Percentiles rank a stretch among this genome's conserved stretches.
Conservation (phyloP, 2,888 invertebrate species). For the Torymus texanus region DNA sequence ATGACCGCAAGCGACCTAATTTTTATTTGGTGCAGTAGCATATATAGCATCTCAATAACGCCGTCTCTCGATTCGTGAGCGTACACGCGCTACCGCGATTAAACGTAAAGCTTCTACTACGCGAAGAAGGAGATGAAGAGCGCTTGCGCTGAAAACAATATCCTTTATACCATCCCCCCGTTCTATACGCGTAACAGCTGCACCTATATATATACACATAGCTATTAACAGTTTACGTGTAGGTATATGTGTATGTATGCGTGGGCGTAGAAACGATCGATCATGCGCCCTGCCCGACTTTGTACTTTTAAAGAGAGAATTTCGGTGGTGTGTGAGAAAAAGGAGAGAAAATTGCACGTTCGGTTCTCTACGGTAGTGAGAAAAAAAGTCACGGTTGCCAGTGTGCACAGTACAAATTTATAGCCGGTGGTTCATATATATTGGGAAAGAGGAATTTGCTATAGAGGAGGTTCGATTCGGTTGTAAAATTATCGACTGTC, state of each 20-base stretch:
- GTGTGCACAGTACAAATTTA: no score
- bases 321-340: neutral
- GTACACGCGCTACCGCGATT: neutral
- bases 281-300: slow-evolving; percentile 1
- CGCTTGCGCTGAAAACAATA: slow-evolving; percentile 9
- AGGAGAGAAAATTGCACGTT: no score
- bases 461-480: no score
- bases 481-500: no score
- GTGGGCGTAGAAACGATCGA: neutral
- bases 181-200: neutral
- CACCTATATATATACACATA: neutral
- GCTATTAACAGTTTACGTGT: slow-evolving; percentile 6
- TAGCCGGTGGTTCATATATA: no score
- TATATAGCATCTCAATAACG: slow-evolving; percentile 5
- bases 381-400: no score
- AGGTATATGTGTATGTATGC: no score
- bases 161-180: neutral
- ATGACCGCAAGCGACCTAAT: slow-evolving; percentile 14
- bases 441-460: no score
- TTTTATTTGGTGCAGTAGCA: neutral
- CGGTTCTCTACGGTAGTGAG: no score
- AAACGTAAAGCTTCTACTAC: neutral
- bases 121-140: neutral
- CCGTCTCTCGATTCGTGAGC: neutral
- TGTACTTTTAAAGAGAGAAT: slow-evolving; percentile 21